Evolutionary conservation across 2,113 vertebrate species (phyloP).

Genomic region (Oceanites oceanicus): DNA sequence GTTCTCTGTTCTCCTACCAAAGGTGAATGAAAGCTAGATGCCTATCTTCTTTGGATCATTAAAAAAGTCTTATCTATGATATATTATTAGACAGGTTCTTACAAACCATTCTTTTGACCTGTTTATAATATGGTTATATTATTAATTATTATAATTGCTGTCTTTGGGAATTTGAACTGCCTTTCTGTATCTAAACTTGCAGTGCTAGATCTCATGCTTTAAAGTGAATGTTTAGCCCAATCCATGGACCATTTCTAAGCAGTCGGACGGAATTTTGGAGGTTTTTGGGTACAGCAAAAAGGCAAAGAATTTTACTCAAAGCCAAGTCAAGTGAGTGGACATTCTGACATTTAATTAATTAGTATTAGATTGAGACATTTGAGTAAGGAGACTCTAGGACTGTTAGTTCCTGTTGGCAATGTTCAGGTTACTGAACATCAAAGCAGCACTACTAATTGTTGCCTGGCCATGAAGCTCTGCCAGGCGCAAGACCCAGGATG

Average conservation of each 20-base stretch:
- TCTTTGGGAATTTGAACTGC: neutral
- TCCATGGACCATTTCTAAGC: neutral
- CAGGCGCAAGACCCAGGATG: neutral
- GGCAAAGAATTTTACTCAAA: neutral
- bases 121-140: neutral
- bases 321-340: neutral
- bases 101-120: neutral
- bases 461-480: neutral
- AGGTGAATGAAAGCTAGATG: neutral
- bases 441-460: neutral
- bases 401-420: neutral
- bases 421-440: neutral
- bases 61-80: neutral
- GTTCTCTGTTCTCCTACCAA: neutral
- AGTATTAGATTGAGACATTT: neutral
- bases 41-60: neutral
- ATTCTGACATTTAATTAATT: neutral
- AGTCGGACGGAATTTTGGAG: neutral
- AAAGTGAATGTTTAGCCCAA: neutral
- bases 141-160: neutral
- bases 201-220: neutral
- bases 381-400: neutral
- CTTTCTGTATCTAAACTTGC: neutral
- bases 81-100: neutral
- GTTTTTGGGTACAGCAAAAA: neutral